Evolutionary conservation across 2,113 vertebrate genomes (phyloP).

Genomic region (Camelus bactrianus): DNA sequence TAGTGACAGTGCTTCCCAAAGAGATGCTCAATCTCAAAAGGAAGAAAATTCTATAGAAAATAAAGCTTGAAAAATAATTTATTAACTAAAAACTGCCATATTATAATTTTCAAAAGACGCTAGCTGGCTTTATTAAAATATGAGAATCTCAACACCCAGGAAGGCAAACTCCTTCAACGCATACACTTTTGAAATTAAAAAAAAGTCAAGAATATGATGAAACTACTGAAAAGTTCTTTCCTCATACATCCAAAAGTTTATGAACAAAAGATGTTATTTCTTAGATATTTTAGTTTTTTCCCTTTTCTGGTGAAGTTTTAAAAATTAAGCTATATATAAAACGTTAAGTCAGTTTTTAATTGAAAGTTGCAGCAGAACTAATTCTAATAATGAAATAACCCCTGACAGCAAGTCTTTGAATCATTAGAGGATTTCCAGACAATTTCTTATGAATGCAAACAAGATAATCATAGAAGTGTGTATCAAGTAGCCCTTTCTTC

Average conservation of each 20-base stretch:
- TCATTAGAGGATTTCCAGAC: slow-evolving; percentile 86
- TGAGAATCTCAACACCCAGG: background rate
- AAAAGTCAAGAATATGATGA: background rate
- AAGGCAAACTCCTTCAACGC: background rate
- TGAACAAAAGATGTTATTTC: slow-evolving; percentile 50
- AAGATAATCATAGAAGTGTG: slow-evolving; percentile 85
- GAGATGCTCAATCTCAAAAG: background rate
- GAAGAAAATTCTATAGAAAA: background rate
- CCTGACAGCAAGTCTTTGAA: slow-evolving; percentile 78
- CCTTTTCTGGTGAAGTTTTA: slow-evolving; percentile 59
- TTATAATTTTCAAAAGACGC: background rate
- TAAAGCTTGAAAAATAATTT: background rate
- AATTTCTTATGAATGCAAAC: slow-evolving; percentile 86
- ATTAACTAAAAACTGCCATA: background rate
- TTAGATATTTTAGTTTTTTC: slow-evolving; percentile 61
- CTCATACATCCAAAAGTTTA: slow-evolving; percentile 24
- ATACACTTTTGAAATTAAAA: background rate
- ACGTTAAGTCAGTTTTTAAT: slow-evolving; percentile 76
- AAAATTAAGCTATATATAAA: slow-evolving; percentile 77
- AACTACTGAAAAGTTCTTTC: slow-evolving; percentile 29
- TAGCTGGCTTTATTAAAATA: background rate
- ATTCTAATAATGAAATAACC: slow-evolving; percentile 86
- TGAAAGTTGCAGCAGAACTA: slow-evolving; percentile 81
- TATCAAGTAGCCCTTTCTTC: slow-evolving; percentile 84
- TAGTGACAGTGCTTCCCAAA: background rate